Evolutionary conservation across 1,140 invertebrate genomes (phyloP), one percentile per base, ranked within the genome.

Genomic region (Teleopsis dalmanni): DNA sequence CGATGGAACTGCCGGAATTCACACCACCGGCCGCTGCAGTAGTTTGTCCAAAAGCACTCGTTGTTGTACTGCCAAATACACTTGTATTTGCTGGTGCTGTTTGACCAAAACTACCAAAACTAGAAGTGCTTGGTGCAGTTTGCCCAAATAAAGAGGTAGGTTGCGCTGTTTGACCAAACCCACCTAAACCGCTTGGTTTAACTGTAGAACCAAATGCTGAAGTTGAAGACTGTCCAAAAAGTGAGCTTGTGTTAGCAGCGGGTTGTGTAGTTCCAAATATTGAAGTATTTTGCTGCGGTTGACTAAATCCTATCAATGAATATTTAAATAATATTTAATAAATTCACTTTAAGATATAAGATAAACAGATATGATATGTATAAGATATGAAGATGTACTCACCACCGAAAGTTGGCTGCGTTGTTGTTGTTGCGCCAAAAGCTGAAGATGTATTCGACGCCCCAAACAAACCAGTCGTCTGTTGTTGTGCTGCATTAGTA

Each of bases 1-100:
- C 76, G 22, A 87, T 74, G 0, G 82, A 82, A 0, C 89, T 90
- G 4, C 90, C 90, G 5, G 76, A 71, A 43, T 63, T 64, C 3
- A 57, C 57, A 6, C 58, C 58, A n/a, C 67, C 62, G n/a, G 61
- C 59, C 10, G 62, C 58, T 27, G 72, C 71, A 34, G 76, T 73
- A 9, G 73, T 50, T 4, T 72, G 51, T 19, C 60, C 57, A 55
- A 68, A 64, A 22, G 61, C 54, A 2, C 61, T 63, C 22, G 47
- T 73, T 14, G 72, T 58, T 7, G 71, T 74, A n/a, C n/a, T n/a
- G n/a, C n/a, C n/a, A n/a, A n/a, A n/a, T n/a, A n/a, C n/a, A n/a
- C n/a, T n/a, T n/a, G n/a, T n/a, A n/a, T n/a, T n/a, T n/a, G n/a
- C n/a, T 34, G 76, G 63, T 18, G 75, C 73, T 9, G 78, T 65